Percentiles rank a stretch among this genome's conserved stretches.
Evolutionary conservation across 2,797 vertebrate genomes (phyloP).

Genomic region (Eulemur coronatus): DNA sequence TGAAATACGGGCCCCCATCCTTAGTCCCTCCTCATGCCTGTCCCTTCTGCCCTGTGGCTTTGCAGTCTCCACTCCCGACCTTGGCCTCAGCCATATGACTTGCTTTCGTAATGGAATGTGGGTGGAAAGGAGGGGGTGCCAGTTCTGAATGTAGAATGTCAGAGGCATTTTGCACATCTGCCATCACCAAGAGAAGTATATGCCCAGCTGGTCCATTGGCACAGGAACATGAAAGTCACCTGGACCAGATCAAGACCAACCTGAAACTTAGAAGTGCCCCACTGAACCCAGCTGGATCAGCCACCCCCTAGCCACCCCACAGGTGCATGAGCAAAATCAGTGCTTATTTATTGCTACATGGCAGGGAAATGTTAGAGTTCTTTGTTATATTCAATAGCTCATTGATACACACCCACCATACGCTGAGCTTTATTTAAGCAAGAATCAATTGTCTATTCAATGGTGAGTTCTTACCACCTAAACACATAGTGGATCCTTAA

Average conservation of each 20-base stretch:
- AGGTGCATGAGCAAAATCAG: neutral
- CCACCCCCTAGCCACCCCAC: neutral
- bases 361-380: neutral
- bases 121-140: too few relatives aligned
- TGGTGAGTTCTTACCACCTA: neutral
- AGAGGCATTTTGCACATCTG: neutral
- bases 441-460: neutral
- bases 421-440: neutral
- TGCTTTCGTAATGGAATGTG: neutral
- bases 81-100: neutral
- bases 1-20: neutral
- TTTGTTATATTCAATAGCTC: neutral
- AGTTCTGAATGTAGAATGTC: neutral
- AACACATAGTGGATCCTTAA: neutral
- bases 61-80: neutral
- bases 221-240: neutral
- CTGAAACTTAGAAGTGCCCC: neutral
- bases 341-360: neutral
- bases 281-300: neutral
- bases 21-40: neutral
- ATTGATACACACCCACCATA: neutral
- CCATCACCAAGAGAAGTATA: neutral
- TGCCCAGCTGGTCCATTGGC: neutral
- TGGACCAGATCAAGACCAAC: neutral
- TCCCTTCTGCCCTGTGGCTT: neutral